These are phyloP conservation scores for Spilarctia lutea DNA, from an alignment of 2,888 invertebrate genomes.

Conservation along the genomic window DNA sequence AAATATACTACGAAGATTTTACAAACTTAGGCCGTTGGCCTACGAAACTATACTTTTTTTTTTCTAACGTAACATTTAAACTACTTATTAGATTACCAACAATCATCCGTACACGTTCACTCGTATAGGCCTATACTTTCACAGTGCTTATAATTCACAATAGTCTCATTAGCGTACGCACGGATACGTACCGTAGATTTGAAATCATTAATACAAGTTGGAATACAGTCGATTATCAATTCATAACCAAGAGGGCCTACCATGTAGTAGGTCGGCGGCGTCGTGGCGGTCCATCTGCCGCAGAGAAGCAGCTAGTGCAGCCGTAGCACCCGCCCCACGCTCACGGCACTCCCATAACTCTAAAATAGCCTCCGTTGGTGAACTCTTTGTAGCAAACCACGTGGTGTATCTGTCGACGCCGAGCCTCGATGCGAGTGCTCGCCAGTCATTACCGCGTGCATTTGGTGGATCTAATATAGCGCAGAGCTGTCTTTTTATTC, in stretches of 20 bases:
- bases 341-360: constrained; percentile 98
- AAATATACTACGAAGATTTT: constrained; percentile 84
- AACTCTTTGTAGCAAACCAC: constrained; percentile 98
- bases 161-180: constrained; percentile 47
- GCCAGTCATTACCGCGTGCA: constrained; percentile 97
- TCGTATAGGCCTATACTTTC: constrained; percentile 50
- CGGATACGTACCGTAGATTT: constrained; percentile 31
- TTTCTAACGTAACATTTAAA: constrained; percentile 81
- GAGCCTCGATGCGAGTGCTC: constrained; percentile 96
- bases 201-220: constrained; percentile 49
- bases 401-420: constrained; percentile 98
- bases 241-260: constrained; percentile 84
- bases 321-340: constrained; percentile 92
- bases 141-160: constrained; percentile 48
- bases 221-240: constrained; percentile 51
- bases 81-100: constrained; percentile 75
- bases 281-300: constrained; percentile 81
- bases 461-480: constrained; percentile 96
- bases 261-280: constrained; percentile 79
- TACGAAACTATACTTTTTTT: constrained; percentile 75
- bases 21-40: constrained; percentile 77
- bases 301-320: constrained; percentile 88
- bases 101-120: constrained; percentile 52
- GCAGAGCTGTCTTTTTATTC: constrained; percentile 85
- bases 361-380: constrained; percentile 98